Evolutionary conservation across 1,140 invertebrate genomes (phyloP), one percentile per base, ranked within the genome.

Genomic region (Penaeus japonicus): DNA sequence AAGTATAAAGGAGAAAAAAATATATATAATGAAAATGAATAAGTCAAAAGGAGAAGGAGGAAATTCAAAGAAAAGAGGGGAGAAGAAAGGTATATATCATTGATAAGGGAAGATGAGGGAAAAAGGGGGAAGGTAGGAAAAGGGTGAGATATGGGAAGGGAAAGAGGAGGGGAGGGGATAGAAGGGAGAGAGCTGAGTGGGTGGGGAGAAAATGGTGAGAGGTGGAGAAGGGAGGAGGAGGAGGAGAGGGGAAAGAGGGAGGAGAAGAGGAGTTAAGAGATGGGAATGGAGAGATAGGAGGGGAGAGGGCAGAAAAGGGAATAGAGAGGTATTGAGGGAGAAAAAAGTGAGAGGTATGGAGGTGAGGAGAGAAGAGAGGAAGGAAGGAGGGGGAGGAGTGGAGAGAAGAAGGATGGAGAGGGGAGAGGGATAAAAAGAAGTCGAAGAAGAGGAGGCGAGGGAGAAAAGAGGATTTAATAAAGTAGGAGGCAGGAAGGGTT

Each of bases 21-120:
- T n/a, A n/a, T n/a, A n/a, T n/a, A n/a, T n/a, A 7, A 47, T 15
- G 10, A 15, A 47, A 10, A 15, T 0, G 47, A 0, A 47, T 47
- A 47, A 15, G 4, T 12, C 10, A 7, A 15, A 0, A 47, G 47
- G 47, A 7, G 15, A 47, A 15, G 47, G 5, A 47, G 47, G 47
- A n/a, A n/a, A n/a, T n/a, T n/a, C n/a, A n/a, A n/a, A n/a, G n/a
- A n/a, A n/a, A n/a, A n/a, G n/a, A n/a, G n/a, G n/a, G n/a, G n/a
- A n/a, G n/a, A n/a, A n/a, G n/a, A n/a, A n/a, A n/a, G n/a, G n/a
- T n/a, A n/a, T n/a, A n/a, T n/a, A n/a, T 47, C 10, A 47, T 0
- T 22, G 75, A 27, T 24, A 17, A 22, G 24, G 47, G 79, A 24
- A 47, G 77, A 18, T 95, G 98, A 98, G 91, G 91, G 93, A 30